Evolutionary conservation across 2,797 vertebrate species (phyloP).

Genomic region (Rhabdophis nuchalis): DNA sequence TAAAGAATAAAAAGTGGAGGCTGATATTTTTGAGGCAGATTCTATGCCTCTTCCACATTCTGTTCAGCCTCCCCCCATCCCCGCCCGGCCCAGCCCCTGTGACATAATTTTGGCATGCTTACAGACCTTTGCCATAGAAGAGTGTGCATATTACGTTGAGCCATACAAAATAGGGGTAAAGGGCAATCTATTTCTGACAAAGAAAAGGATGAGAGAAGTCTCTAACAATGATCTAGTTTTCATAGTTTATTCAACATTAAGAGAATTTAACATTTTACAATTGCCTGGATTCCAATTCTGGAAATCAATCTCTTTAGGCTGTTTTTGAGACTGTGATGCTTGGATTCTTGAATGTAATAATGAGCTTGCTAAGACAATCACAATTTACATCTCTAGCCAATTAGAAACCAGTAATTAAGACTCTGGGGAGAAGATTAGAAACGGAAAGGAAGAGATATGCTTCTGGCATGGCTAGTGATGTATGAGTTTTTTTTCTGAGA

Average conservation of each 20-base stretch:
- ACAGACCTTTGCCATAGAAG: background rate
- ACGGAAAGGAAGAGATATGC: background rate
- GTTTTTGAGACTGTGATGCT: background rate
- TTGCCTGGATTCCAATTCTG: background rate
- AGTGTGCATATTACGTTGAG: background rate
- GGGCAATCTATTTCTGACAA: background rate
- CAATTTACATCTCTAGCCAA: background rate
- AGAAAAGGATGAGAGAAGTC: background rate
- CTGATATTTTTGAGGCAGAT: background rate
- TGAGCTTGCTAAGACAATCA: background rate
- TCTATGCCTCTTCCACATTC: background rate
- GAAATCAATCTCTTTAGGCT: background rate
- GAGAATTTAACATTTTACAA: background rate
- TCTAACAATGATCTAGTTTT: background rate
- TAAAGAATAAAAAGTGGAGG: background rate
- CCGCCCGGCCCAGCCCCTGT: rapidly evolving
- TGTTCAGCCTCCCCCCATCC: background rate
- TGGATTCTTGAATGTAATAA: background rate
- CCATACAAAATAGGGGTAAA: background rate
- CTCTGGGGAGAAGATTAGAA: background rate
- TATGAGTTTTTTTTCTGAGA: background rate
- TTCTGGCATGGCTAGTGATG: background rate
- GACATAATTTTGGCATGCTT: background rate
- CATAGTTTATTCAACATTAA: background rate
- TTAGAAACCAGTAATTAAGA: background rate